These are phyloP conservation scores for Boulengeromyrus knoepffleri DNA, from an alignment of 2,113 vertebrate species.

Conservation along the genomic window DNA sequence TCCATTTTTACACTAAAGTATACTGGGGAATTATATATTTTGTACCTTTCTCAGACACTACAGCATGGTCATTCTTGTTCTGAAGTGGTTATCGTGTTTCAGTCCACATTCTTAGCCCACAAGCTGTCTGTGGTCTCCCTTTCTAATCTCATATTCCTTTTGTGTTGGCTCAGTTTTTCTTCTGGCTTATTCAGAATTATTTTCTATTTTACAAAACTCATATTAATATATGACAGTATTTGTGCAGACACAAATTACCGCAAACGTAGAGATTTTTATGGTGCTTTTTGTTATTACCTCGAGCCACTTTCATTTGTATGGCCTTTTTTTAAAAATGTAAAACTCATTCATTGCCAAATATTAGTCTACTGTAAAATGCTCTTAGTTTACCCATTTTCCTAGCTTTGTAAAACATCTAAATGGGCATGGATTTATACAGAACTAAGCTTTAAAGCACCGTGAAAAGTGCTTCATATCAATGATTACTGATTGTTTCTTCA, in stretches of 20 bases:
- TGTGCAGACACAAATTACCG: not conserved
- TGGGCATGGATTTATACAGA: not conserved
- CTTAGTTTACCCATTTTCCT: not conserved
- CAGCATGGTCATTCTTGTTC: not conserved
- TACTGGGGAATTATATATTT: not conserved
- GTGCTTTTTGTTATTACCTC: not conserved
- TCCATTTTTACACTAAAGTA: not conserved
- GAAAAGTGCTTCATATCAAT: not conserved
- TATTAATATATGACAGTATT: not conserved
- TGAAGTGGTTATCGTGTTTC: not conserved
- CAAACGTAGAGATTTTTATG: not conserved
- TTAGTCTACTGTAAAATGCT: not conserved
- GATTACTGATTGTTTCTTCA: not conserved
- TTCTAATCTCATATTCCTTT: not conserved
- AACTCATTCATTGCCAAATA: not conserved
- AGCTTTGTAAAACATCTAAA: not conserved
- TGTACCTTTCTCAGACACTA: not conserved
- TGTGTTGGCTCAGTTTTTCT: not conserved
- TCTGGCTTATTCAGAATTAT: not conserved
- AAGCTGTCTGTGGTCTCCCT: not conserved
- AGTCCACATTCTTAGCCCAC: not conserved
- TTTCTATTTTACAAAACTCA: not conserved
- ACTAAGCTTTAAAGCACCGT: not conserved
- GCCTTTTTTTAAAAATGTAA: not conserved
- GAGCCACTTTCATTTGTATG: not conserved